Evolutionary conservation across 1,140 invertebrate genomes (phyloP).

Genomic region (Palaemon carinicauda): DNA sequence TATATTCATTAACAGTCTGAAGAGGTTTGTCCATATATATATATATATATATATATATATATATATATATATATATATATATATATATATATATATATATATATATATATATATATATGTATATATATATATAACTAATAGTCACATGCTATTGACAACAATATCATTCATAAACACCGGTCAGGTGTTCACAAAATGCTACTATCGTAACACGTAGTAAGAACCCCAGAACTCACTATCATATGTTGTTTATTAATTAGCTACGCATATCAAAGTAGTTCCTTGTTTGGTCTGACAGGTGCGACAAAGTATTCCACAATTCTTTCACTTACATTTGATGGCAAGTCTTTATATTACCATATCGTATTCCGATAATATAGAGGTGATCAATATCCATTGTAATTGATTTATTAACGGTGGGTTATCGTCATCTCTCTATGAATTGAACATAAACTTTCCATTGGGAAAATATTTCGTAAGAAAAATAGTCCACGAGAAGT

Average conservation of each 20-base stretch:
- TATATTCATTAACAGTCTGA: no score
- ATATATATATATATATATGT: slow-evolving; percentile 16
- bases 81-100: slow-evolving; percentile 15
- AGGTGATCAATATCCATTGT: neutral
- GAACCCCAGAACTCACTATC: no score
- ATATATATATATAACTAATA: neutral
- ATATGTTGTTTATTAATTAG: neutral
- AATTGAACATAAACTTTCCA: slow-evolving; percentile 30
- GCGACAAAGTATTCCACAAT: no score
- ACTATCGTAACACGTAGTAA: no score
- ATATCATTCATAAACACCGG: neutral
- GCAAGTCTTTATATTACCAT: no score
- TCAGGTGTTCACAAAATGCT: neutral
- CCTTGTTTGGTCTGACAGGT: neutral
- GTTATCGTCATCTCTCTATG: slow-evolving; percentile 47
- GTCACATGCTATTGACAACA: no score
- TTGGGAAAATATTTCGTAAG: slow-evolving; percentile 5
- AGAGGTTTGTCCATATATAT: neutral
- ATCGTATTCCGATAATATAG: no score
- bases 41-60: neutral
- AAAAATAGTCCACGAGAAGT: slow-evolving; percentile 17
- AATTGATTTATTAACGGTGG: neutral
- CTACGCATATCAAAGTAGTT: slow-evolving; percentile 7
- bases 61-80: slow-evolving; percentile 15
- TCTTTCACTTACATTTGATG: no score